Evolutionary conservation across 2,113 vertebrate genomes (phyloP).

Genomic region (Penelope pileata): DNA sequence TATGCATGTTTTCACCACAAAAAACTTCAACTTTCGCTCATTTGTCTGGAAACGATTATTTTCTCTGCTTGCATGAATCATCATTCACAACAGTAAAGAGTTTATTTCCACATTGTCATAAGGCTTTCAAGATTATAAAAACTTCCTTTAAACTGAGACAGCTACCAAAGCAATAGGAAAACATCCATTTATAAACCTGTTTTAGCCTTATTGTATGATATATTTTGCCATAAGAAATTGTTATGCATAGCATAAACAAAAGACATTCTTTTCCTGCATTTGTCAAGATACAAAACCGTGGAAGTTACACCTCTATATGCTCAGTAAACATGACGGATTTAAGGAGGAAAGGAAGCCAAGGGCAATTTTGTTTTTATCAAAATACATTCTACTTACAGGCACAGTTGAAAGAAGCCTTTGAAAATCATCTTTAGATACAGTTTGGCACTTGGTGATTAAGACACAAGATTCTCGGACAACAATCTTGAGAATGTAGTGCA

Average conservation of each 20-base stretch:
- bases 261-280: not conserved
- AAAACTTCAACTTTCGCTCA: not conserved
- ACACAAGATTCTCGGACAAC: constrained; percentile 97
- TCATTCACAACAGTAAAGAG: not conserved
- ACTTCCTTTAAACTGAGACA: not conserved
- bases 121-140: not conserved
- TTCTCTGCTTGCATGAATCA: not conserved
- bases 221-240: not conserved
- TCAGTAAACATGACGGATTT: not conserved
- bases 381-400: constrained; percentile 86
- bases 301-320: not conserved
- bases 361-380: constrained; percentile 3
- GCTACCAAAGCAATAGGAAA: not conserved
- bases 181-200: not conserved
- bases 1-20: not conserved
- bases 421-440: constrained; percentile 95
- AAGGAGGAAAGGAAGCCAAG: not conserved
- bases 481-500: constrained; percentile 98
- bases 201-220: not conserved
- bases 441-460: constrained; percentile 99
- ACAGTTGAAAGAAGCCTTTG: constrained; percentile 98
- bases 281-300: not conserved
- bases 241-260: not conserved
- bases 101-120: not conserved
- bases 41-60: not conserved